phyloP scores from a whole-genome alignment of 2,797 vertebrate species.

The Steatocranus sp. region DNA sequence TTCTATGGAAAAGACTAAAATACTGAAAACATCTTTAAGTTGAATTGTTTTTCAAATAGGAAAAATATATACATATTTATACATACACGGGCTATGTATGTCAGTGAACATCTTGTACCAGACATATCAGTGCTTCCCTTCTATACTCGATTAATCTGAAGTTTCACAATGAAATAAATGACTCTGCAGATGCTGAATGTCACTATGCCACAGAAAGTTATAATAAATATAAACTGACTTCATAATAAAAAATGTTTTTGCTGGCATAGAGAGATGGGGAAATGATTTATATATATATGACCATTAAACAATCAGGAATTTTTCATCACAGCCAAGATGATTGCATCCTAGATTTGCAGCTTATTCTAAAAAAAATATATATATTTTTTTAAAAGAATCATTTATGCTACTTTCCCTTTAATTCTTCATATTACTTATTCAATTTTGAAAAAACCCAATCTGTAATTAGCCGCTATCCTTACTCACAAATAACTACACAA shows the following conservation, averaged over 20 bases:
- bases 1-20: fast-evolving
- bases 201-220: fast-evolving
- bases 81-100: fast-evolving
- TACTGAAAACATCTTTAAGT: not conserved
- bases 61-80: not conserved
- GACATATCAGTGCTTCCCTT: not conserved
- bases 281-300: not conserved
- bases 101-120: not conserved
- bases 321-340: not conserved
- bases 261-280: fast-evolving
- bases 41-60: not conserved
- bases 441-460: not conserved
- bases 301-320: not conserved
- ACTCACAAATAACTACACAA: not conserved
- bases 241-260: not conserved
- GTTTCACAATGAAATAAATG: not conserved
- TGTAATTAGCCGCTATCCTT: not conserved
- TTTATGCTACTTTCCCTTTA: not conserved
- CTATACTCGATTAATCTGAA: not conserved
- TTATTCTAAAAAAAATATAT: not conserved
- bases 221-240: not conserved
- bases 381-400: not conserved
- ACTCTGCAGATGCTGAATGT: not conserved
- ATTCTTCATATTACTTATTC: not conserved
- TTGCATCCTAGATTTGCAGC: not conserved